phyloP scores from a whole-genome alignment of 2,113 vertebrate species.

The Trogon melanurus region DNA sequence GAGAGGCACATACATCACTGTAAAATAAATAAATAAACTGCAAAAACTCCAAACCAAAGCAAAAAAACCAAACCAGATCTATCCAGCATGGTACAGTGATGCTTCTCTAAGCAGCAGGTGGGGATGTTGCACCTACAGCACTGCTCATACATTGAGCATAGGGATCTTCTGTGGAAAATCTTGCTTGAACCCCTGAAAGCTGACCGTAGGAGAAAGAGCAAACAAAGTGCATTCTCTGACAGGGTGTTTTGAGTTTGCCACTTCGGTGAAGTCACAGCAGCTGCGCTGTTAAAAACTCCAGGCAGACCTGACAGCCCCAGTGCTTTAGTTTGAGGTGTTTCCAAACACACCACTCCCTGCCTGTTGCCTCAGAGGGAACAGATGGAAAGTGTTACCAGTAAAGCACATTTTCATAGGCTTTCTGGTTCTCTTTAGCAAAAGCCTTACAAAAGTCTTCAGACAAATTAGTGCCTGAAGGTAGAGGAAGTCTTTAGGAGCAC shows the following conservation, averaged over 20 bases:
- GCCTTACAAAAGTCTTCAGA: slow-evolving; percentile 68
- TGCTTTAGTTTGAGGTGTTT: slow-evolving; percentile 42
- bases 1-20: neutral
- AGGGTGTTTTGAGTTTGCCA: neutral
- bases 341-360: slow-evolving; percentile 54
- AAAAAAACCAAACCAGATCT: neutral
- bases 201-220: neutral
- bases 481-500: slow-evolving; percentile 67
- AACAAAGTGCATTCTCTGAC: neutral
- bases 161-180: neutral
- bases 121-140: neutral
- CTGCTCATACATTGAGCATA: neutral
- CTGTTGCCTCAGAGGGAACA: slow-evolving; percentile 61
- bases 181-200: neutral
- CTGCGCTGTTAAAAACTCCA: neutral
- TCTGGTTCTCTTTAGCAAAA: slow-evolving; percentile 76
- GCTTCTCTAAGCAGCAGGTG: neutral
- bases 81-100: neutral
- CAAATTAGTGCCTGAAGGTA: slow-evolving; percentile 77
- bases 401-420: slow-evolving; percentile 69
- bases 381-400: slow-evolving; percentile 75
- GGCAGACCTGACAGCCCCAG: slow-evolving; percentile 32
- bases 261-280: slow-evolving; percentile 34
- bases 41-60: neutral
- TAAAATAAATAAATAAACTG: neutral